Conservation (phyloP, 2,113 vertebrate genomes). For the Pogona vitticeps region DNA sequence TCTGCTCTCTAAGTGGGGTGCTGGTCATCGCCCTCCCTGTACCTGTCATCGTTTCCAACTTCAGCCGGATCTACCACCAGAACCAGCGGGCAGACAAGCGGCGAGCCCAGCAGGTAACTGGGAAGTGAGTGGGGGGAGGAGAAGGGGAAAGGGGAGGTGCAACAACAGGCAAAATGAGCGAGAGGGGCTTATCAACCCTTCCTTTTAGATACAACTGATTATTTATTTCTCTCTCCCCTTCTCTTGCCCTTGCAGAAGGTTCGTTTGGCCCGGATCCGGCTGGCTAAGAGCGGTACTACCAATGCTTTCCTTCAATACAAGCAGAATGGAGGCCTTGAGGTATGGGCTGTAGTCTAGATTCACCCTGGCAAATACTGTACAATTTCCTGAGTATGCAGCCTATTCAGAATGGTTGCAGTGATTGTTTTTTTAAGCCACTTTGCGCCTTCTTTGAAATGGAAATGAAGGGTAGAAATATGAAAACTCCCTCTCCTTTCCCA, state of each 20-base stretch:
- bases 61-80: conserved; percentile 93
- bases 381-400: neutral
- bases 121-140: no score
- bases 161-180: neutral
- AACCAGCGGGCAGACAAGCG: conserved; percentile 88
- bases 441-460: neutral
- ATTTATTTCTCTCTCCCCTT: neutral
- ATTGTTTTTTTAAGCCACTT: neutral
- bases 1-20: conserved; percentile 91
- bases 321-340: conserved; percentile 82
- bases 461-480: neutral
- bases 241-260: conserved; percentile 81
- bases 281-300: conserved; percentile 88
- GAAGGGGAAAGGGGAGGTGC: neutral
- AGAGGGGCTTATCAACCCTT: neutral
- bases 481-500: no score
- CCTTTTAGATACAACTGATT: neutral
- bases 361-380: neutral
- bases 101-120: conserved; percentile 70
- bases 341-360: conserved; percentile 37
- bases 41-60: conserved; percentile 73
- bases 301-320: conserved; percentile 91
- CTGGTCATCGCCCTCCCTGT: conserved; percentile 91
- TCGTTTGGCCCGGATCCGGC: conserved; percentile 86
- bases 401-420: neutral